phyloP scores from a whole-genome alignment of 2,797 vertebrate genomes.

The Hemibagrus guttatus region DNA sequence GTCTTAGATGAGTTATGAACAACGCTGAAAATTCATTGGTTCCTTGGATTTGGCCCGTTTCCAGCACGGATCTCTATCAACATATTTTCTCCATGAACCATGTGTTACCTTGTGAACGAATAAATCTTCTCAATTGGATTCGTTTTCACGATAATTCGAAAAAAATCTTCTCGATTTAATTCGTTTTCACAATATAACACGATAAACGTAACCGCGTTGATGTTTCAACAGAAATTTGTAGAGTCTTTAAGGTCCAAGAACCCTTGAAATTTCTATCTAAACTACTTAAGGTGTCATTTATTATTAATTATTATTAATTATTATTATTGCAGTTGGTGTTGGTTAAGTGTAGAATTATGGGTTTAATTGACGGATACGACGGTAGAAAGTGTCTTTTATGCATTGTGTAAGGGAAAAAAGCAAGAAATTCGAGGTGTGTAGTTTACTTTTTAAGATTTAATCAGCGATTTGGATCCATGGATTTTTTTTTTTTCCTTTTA shows the following conservation, averaged over 20 bases:
- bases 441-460: background rate
- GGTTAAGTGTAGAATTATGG: background rate
- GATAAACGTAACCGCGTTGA: background rate
- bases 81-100: background rate
- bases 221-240: background rate
- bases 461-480: background rate
- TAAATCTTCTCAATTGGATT: background rate
- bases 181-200: background rate
- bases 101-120: too few relatives aligned
- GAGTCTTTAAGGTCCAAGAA: background rate
- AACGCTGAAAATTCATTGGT: background rate
- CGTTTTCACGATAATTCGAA: background rate
- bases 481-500: background rate
- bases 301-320: background rate
- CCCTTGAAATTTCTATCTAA: too few relatives aligned
- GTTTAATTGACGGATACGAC: background rate
- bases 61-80: background rate
- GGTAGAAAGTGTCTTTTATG: background rate
- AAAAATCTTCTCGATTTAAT: too few relatives aligned
- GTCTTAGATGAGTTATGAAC: background rate
- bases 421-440: background rate
- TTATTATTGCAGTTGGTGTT: background rate
- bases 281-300: background rate
- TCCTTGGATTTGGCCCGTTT: background rate
- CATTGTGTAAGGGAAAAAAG: background rate